Base-by-base conservation (phyloP, 2,888 invertebrate species). In the Aphidius colemani region DNA sequence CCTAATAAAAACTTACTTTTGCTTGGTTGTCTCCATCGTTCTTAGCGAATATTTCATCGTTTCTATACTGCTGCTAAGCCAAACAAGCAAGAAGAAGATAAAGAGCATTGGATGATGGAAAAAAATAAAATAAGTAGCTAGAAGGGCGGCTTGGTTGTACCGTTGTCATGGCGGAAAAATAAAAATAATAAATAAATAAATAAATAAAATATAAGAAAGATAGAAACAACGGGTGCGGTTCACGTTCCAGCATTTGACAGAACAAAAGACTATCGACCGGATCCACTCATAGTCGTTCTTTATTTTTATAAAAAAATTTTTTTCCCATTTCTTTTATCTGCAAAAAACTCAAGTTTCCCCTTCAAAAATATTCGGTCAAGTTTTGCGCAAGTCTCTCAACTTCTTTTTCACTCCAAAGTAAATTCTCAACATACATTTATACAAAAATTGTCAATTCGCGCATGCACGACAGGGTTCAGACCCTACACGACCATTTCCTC, bases 241-340 rank as follows among this genome's bases (percentile, higher is more conserved):
- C 75, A 71, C 76, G 75, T 76, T 76, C 74, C 76, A 74, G 79
- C 75, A 74, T 80, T 79, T 81, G 81, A 81, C 81, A 81, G 80
- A 78, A 81, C 80, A 81, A 81, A 81, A 81, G 81, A 76, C 76
- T 75, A 77, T 77, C 75, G 76, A 76, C 74, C 75, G 71, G 68
- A 70, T 69, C 67, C 64, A 64, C 58, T 40, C 40, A 48, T 39
- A 41, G 55, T 41, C 41, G 49, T 46, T 60, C 59, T 55, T 44
- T 46, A 64, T 59, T 57, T 46, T 30, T 30, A 30, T 30, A 30
- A 5, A 30, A 18, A 18, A 2, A 30, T 30, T 30, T 30, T 30
- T 30, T 30, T 30, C 5, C 5, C 30, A 30, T 30, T 9, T 18
- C 5, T 57, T 59, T 48, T 58, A 56, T 48, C 49, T 60, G 62